These are phyloP conservation scores for Anthonomus grandis DNA, from an alignment of 1,140 invertebrate species.

Conservation along the genomic window DNA sequence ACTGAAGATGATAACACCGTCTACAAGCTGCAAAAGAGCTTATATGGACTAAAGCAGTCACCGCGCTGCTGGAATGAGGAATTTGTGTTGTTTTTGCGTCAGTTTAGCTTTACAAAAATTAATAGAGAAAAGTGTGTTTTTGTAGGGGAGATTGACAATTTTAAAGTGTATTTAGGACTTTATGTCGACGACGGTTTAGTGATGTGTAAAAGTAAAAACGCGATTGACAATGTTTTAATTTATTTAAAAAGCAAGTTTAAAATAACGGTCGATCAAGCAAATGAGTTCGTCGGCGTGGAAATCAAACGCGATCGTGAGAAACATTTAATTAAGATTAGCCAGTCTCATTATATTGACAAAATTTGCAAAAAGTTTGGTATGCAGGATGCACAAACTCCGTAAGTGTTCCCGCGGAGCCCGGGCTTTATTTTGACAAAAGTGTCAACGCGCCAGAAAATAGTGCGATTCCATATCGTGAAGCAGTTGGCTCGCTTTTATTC, in stretches of 20 bases:
- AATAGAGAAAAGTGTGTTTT: too few relatives aligned
- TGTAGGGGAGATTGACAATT: background rate
- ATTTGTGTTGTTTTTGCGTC: constrained; percentile 18
- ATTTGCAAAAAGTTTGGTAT: constrained; percentile 24
- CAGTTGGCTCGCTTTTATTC: constrained; percentile 47
- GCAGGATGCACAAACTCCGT: constrained; percentile 3
- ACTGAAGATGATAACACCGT: constrained; percentile 29
- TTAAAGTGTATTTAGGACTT: background rate
- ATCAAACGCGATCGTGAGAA: constrained; percentile 4
- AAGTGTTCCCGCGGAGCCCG: constrained; percentile 4
- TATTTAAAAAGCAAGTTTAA: constrained; percentile 11
- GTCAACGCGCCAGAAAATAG: background rate
- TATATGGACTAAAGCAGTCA: constrained; percentile 52
- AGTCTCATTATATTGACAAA: constrained; percentile 14
- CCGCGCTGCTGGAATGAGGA: constrained; percentile 46
- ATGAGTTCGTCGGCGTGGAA: constrained; percentile 12
- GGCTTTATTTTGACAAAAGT: background rate
- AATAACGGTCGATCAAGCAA: constrained; percentile 7
- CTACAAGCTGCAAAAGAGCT: constrained; percentile 42
- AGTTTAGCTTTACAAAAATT: too few relatives aligned
- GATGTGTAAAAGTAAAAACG: constrained; percentile 1
- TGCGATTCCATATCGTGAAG: constrained; percentile 39
- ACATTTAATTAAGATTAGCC: constrained; percentile 6
- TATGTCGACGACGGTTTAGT: constrained; percentile 21
- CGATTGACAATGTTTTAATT: background rate